Percentiles rank a stretch among this genome's conserved stretches.
Evolutionary conservation across 2,113 vertebrate genomes (phyloP).

Genomic region (Cyprinodon tularosa): DNA sequence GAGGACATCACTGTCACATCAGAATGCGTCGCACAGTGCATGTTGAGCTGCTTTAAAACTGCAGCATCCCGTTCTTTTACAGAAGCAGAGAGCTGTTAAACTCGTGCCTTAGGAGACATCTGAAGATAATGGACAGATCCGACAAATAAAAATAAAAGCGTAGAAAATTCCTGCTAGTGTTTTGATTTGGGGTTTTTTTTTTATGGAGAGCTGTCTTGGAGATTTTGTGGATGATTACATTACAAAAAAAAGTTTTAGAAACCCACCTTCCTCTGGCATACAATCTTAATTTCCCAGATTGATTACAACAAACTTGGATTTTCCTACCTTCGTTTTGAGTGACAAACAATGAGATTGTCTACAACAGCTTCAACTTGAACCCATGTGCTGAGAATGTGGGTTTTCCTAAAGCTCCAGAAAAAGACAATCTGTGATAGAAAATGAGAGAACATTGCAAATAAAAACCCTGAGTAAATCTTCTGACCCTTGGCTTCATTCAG

Average conservation of each 20-base stretch:
- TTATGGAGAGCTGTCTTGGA: background rate
- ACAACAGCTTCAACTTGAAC: slow-evolving; percentile 1
- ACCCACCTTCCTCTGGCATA: background rate
- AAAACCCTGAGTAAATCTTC: slow-evolving; percentile 11
- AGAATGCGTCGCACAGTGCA: slow-evolving; percentile 28
- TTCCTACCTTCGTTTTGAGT: background rate
- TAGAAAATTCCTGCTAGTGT: background rate
- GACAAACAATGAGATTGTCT: background rate
- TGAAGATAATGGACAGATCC: background rate
- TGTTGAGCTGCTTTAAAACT: slow-evolving; percentile 44
- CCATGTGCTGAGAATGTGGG: slow-evolving; percentile 2
- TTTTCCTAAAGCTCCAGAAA: slow-evolving; percentile 15
- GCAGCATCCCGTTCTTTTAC: background rate
- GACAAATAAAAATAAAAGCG: background rate
- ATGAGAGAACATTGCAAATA: background rate
- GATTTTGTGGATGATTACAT: background rate
- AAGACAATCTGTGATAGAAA: slow-evolving; percentile 12
- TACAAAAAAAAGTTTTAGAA: background rate
- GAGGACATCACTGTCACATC: slow-evolving; percentile 63
- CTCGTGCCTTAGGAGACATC: background rate
- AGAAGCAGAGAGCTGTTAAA: slow-evolving; percentile 18
- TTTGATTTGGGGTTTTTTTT: no score
- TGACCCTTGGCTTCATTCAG: slow-evolving; percentile 24
- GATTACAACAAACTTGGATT: slow-evolving; percentile 8
- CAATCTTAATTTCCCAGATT: background rate